Conservation (phyloP, 2,797 vertebrate genomes). For the Pseudomugil gertrudae region DNA sequence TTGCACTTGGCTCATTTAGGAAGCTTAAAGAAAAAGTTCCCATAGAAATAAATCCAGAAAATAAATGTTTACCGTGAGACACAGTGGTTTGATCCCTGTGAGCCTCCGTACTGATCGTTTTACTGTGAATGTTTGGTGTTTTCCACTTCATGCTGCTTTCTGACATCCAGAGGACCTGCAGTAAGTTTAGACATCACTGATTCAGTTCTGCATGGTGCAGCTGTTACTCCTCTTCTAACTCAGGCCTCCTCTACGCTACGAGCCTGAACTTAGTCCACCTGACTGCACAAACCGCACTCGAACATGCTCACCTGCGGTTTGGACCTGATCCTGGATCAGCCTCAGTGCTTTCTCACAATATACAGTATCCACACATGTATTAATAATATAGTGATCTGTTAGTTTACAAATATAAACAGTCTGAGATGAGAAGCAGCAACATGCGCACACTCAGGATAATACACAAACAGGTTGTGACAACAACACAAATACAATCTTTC, state of each 20-base stretch:
- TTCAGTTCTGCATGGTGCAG: background rate
- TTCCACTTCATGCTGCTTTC: too few relatives aligned
- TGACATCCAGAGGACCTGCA: too few relatives aligned
- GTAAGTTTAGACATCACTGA: too few relatives aligned
- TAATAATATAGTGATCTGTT: background rate
- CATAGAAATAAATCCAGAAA: too few relatives aligned
- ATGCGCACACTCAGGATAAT: background rate
- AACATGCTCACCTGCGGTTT: too few relatives aligned
- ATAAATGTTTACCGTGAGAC: too few relatives aligned
- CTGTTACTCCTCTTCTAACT: background rate
- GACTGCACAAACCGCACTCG: background rate
- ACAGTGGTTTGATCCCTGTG: too few relatives aligned
- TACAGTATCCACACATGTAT: background rate
- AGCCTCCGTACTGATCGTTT: too few relatives aligned
- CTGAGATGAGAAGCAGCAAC: background rate
- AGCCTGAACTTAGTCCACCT: background rate
- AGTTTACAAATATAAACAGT: slow-evolving; percentile 18
- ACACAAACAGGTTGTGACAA: background rate
- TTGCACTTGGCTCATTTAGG: too few relatives aligned
- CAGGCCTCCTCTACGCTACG: background rate
- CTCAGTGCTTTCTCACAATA: background rate
- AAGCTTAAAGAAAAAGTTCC: too few relatives aligned
- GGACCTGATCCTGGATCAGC: too few relatives aligned
- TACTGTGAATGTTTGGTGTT: too few relatives aligned
- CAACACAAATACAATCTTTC: slow-evolving; percentile 7